phyloP scores from a whole-genome alignment of 2,797 vertebrate species.

The Rhynchotus rufescens region DNA sequence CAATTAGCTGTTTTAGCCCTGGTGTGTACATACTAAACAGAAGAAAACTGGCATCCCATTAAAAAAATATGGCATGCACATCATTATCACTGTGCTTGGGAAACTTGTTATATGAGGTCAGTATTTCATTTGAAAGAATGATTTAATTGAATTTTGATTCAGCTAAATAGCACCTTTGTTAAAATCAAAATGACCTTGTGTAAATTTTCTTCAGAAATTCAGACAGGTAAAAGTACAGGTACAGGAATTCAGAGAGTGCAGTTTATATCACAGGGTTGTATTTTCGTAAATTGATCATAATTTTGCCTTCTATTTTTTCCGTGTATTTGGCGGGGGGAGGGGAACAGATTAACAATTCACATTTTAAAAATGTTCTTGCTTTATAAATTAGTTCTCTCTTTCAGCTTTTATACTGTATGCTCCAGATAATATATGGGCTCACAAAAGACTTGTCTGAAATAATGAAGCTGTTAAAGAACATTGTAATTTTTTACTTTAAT shows the following conservation, averaged over 20 bases:
- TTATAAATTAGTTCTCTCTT: constrained; percentile 63
- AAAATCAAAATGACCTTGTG: constrained; percentile 46
- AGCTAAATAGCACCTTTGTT: constrained; percentile 17
- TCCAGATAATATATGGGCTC: constrained; percentile 69
- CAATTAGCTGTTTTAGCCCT: constrained; percentile 52
- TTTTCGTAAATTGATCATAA: constrained; percentile 23
- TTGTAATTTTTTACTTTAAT: constrained; percentile 76
- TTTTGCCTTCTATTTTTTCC: constrained; percentile 9
- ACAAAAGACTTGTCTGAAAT: constrained; percentile 73
- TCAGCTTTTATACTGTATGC: constrained; percentile 37
- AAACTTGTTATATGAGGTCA: constrained; percentile 26
- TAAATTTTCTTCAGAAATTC: constrained; percentile 39
- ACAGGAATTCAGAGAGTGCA: background rate
- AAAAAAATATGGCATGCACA: background rate
- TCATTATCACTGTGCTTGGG: constrained; percentile 3
- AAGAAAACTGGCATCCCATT: constrained; percentile 6
- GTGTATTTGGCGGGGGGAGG: background rate
- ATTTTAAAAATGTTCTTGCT: constrained; percentile 63
- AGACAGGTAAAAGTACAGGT: constrained; percentile 28
- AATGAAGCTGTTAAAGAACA: constrained; percentile 72
- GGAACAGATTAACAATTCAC: constrained; percentile 53
- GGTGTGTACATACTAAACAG: background rate
- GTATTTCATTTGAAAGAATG: constrained; percentile 41
- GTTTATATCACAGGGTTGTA: background rate
- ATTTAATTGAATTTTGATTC: constrained; percentile 55